Evolutionary conservation across 2,888 invertebrate species (phyloP), one percentile per base, ranked within the genome.

Genomic region (Poecilobothrus nobilitatus): DNA sequence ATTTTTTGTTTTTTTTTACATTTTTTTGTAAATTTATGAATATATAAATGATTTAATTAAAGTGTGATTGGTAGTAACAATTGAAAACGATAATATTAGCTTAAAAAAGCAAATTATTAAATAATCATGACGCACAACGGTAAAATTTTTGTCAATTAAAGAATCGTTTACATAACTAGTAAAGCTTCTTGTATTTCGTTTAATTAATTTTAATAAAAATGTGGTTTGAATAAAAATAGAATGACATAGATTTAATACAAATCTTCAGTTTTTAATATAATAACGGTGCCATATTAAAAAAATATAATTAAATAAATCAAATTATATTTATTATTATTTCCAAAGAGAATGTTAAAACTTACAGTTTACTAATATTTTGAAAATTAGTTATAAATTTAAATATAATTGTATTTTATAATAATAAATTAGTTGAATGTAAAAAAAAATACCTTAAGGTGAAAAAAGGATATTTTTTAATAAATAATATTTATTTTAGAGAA

Each of bases 21-120:
- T 18, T 53, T 53, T 53, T 53, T 53, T 53, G 53, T 53, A 53
- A 53, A 53, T 53, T 53, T 53, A 53, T 53, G 53, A 53, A 53
- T 37, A 37, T 37, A 37, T 65, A 65, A 65, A 65, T 33, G 20
- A 65, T 65, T 65, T 64, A 33, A 64, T 27, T 64, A 27, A 64
- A 64, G 64, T 64, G 64, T 33, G 33, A 27, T 64, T 64, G 15
- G 64, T 65, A 37, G 34, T 53, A 53, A 53, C 53, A 53, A 53
- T 53, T 53, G 53, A 53, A 53, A 53, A 53, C 18, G 15, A n/a
- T 53, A 53, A 53, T 53, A 53, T 53, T 53, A 53, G 53, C 53
- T 53, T 53, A 18, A 18, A 18, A 53, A 53, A 53, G 53, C 18
- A 53, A 53, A 53, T 18, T 53, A 53, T 53, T 15, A 53, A 53